Conservation (phyloP, 2,113 vertebrate species). For the Stictonetta naevosa region DNA sequence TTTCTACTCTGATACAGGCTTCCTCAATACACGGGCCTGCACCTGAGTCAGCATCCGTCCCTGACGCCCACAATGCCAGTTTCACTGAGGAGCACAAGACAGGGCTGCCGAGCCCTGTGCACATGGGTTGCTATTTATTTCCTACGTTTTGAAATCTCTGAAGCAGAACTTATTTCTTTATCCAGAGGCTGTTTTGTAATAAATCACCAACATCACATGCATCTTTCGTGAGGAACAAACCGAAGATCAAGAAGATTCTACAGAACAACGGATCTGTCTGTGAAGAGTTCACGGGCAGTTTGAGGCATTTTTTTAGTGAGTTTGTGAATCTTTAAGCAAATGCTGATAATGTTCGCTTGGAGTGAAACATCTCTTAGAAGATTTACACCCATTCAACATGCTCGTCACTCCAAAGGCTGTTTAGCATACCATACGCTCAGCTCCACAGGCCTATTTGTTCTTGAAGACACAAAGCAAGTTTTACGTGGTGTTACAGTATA, state of each 20-base stretch:
- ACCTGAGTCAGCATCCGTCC: neutral
- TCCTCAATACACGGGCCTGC: neutral
- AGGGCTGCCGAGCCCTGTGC: neutral
- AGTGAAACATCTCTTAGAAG: neutral
- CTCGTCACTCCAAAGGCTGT: neutral
- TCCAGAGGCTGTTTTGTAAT: neutral
- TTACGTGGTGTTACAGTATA: neutral
- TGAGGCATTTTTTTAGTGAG: neutral
- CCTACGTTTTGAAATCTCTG: neutral
- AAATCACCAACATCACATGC: neutral
- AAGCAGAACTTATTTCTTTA: neutral
- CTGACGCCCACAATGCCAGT: neutral
- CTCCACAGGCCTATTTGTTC: neutral
- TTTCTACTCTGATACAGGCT: neutral
- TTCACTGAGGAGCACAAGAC: neutral
- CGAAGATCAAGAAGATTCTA: neutral
- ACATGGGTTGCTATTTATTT: neutral
- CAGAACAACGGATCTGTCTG: neutral
- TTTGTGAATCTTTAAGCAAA: neutral
- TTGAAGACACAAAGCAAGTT: neutral
- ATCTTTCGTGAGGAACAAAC: neutral
- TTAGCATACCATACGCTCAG: neutral
- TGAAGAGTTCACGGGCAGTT: neutral
- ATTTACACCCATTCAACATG: neutral
- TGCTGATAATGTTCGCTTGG: neutral